Conservation (phyloP, 2,797 vertebrate species). For the Pseudocheirus occidentalis region DNA sequence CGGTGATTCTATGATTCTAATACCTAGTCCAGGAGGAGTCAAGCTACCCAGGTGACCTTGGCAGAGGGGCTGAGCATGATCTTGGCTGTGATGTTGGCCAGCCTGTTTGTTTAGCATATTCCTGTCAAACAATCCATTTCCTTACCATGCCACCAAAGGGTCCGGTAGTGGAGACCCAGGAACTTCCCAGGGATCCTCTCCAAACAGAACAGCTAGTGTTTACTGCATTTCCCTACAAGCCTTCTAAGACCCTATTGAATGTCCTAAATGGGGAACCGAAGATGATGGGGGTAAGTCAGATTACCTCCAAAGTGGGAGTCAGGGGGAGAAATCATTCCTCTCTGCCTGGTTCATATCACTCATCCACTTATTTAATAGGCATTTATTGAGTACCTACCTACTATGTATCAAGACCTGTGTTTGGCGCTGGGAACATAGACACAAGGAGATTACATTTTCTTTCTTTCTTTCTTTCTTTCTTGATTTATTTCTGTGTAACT, state of each 20-base stretch:
- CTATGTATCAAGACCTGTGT: not conserved
- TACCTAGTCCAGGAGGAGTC: not conserved
- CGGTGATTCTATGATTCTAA: conserved; percentile 57
- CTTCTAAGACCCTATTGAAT: conserved; percentile 62
- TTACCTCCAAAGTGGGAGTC: not conserved
- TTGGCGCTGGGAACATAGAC: not conserved
- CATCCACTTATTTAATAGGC: not conserved
- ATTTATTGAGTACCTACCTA: not conserved
- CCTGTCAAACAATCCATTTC: not conserved
- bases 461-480: not conserved
- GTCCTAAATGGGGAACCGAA: conserved; percentile 70
- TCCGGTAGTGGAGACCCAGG: conserved; percentile 6
- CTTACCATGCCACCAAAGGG: conserved; percentile 27
- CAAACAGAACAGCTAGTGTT: not conserved
- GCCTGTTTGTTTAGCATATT: not conserved
- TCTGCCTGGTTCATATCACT: not conserved
- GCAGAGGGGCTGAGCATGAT: conserved; percentile 40
- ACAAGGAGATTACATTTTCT: not conserved
- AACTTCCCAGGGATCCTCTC: not conserved
- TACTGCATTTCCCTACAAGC: conserved; percentile 61
- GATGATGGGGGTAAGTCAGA: conserved; percentile 71
- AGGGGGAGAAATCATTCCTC: not conserved
- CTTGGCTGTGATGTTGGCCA: not conserved
- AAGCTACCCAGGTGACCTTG: conserved; percentile 24
- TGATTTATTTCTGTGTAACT: not conserved